Evolutionary conservation across 2,888 invertebrate genomes (phyloP).

Genomic region (Arrhopalites spinosus): DNA sequence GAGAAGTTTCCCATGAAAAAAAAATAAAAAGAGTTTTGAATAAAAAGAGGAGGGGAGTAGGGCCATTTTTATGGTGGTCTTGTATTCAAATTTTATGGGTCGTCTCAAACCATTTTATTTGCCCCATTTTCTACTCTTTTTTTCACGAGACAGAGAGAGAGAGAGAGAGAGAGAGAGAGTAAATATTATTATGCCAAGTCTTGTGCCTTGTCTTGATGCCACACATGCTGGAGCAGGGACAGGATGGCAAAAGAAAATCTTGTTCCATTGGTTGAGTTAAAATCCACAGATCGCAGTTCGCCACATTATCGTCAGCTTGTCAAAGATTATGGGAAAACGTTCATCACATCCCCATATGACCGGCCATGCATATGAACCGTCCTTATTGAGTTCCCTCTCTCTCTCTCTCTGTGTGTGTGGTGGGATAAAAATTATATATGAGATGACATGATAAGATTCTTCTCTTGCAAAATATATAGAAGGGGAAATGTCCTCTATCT

Average conservation of each 20-base stretch:
- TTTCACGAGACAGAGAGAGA: not conserved
- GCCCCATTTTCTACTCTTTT: not conserved
- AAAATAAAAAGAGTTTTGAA: too few relatives aligned
- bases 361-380: not conserved
- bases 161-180: too few relatives aligned
- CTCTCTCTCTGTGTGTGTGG: too few relatives aligned
- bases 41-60: not conserved
- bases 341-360: conserved; percentile 1
- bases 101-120: conserved; percentile 14
- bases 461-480: too few relatives aligned
- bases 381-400: not conserved
- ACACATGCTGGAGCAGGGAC: too few relatives aligned
- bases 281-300: conserved; percentile 26
- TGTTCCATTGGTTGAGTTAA: not conserved
- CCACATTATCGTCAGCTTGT: conserved; percentile 21
- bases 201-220: too few relatives aligned
- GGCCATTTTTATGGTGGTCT: not conserved
- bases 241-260: too few relatives aligned
- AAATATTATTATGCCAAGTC: too few relatives aligned
- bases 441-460: too few relatives aligned
- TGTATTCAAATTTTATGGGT: conserved; percentile 23
- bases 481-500: too few relatives aligned
- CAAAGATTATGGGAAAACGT: conserved; percentile 13
- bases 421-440: too few relatives aligned
- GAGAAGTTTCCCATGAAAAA: too few relatives aligned